Evolutionary conservation across 2,113 vertebrate species (phyloP).

Genomic region (Megaleporinus macrocephalus): DNA sequence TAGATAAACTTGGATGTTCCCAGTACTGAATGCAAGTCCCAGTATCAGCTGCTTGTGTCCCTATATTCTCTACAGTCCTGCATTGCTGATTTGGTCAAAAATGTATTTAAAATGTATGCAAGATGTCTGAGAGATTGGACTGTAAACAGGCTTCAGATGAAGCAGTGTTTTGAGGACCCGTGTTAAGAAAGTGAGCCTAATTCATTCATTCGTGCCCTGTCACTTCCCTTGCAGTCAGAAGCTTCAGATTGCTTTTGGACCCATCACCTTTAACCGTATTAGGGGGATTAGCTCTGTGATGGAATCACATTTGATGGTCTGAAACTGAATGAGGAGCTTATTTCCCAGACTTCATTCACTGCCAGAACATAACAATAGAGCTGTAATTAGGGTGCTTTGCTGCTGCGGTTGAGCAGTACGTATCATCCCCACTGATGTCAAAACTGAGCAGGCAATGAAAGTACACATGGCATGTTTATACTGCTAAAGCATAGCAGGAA

Average conservation of each 20-base stretch:
- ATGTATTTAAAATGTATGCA: too few species aligned
- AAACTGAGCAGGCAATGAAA: background rate
- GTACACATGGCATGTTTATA: background rate
- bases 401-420: background rate
- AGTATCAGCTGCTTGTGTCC: too few species aligned
- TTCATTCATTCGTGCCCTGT: conserved; percentile 45
- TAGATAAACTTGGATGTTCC: too few species aligned
- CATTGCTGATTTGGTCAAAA: too few species aligned
- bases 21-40: too few species aligned
- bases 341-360: background rate
- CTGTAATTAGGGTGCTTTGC: conserved; percentile 17
- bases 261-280: conserved; percentile 28
- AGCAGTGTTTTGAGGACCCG: conserved; percentile 15
- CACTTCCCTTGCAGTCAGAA: conserved; percentile 7
- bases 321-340: background rate
- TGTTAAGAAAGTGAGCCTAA: conserved; percentile 29
- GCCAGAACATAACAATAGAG: background rate
- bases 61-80: too few species aligned
- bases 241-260: conserved; percentile 29
- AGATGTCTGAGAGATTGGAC: background rate
- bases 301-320: conserved; percentile 18
- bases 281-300: conserved; percentile 3
- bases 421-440: background rate
- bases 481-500: background rate
- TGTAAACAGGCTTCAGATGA: conserved; percentile 1